phyloP scores from a whole-genome alignment of 2,797 vertebrate genomes.

The Aulostomus chinensis region DNA sequence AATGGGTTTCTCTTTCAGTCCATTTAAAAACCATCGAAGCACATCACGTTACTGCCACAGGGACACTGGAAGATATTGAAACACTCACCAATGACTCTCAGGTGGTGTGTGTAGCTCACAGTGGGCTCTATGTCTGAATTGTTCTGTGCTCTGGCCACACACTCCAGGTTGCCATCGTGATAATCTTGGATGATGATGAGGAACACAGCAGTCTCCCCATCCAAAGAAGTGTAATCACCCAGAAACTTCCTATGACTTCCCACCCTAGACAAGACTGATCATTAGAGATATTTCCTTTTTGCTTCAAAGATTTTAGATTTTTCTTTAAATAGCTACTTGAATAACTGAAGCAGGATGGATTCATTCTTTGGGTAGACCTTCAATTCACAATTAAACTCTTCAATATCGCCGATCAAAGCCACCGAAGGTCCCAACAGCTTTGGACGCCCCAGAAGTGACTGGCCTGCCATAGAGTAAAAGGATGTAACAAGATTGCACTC shows the following conservation, averaged over 20 bases:
- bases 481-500: too few species aligned
- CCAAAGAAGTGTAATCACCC: slow-evolving; percentile 2
- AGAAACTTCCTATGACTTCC: background rate
- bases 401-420: accelerated
- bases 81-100: slow-evolving; percentile 72
- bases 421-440: slow-evolving; percentile 34
- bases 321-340: slow-evolving; percentile 46
- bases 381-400: slow-evolving; percentile 26
- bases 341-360: slow-evolving; percentile 44
- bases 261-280: slow-evolving; percentile 20
- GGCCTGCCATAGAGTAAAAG: too few species aligned
- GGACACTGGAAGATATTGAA: too few species aligned
- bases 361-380: background rate
- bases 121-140: slow-evolving; percentile 42
- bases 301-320: background rate
- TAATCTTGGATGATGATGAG: accelerated
- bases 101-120: slow-evolving; percentile 38
- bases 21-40: too few species aligned
- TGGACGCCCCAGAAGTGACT: slow-evolving; percentile 30
- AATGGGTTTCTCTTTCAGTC: too few species aligned
- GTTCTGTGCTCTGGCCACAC: slow-evolving; percentile 64
- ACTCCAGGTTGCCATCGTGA: slow-evolving; percentile 58
- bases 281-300: background rate
- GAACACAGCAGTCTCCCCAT: accelerated
- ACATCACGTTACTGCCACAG: too few species aligned